These are phyloP conservation scores for Etheostoma nigrum DNA, from an alignment of 2,797 vertebrate genomes.

Conservation along the genomic window DNA sequence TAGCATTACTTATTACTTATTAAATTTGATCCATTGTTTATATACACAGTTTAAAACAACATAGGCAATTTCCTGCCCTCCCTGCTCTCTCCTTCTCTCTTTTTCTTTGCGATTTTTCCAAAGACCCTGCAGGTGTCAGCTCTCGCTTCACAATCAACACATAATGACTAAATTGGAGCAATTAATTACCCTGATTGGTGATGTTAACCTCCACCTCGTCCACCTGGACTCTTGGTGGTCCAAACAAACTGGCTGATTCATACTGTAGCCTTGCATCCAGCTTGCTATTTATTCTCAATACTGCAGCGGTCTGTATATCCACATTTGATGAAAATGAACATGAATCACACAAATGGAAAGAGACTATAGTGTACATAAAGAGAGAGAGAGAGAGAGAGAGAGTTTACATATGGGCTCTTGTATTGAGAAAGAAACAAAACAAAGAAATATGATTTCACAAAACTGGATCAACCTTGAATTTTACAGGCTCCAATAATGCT, in stretches of 20 bases:
- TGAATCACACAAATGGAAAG: slow-evolving; percentile 16
- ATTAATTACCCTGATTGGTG: slow-evolving; percentile 76
- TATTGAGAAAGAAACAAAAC: slow-evolving; percentile 28
- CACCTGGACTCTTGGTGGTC: slow-evolving; percentile 68
- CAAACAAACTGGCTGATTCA: slow-evolving; percentile 53
- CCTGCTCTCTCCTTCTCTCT: not conserved
- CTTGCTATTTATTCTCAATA: slow-evolving; percentile 27
- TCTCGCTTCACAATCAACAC: slow-evolving; percentile 59
- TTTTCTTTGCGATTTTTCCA: slow-evolving; percentile 34
- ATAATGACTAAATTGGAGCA: slow-evolving; percentile 76
- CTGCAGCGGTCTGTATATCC: not conserved
- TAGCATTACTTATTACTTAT: slow-evolving; percentile 16
- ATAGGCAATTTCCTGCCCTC: slow-evolving; percentile 2
- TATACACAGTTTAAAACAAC: slow-evolving; percentile 13
- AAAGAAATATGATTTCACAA: slow-evolving; percentile 33
- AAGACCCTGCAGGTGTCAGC: slow-evolving; percentile 66
- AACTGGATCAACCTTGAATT: slow-evolving; percentile 53
- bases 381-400: not conserved
- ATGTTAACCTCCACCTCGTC: slow-evolving; percentile 77
- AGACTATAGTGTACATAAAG: slow-evolving; percentile 3
- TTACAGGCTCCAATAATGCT: slow-evolving; percentile 36
- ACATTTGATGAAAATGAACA: slow-evolving; percentile 17
- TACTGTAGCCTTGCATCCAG: slow-evolving; percentile 31
- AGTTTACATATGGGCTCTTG: slow-evolving; percentile 11
- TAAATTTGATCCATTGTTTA: slow-evolving; percentile 34